A percentile compares a stretch with the other conserved stretches of the same genome.
Conservation (phyloP, 2,113 vertebrate genomes). For the Callipepla squamata region DNA sequence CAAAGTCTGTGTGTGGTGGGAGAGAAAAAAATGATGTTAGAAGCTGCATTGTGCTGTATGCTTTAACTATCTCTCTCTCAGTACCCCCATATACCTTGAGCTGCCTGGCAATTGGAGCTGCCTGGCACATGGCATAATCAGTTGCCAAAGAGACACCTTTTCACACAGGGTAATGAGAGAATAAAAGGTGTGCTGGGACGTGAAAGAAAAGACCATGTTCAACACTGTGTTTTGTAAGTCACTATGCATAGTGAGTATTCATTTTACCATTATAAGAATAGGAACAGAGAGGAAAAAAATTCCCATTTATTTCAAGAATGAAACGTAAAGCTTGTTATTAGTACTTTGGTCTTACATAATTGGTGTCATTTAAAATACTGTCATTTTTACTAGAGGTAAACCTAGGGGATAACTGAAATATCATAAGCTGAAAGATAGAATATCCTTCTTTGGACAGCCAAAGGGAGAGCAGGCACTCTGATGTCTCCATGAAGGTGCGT, state of each 20-base stretch:
- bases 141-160: background rate
- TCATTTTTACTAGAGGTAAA: background rate
- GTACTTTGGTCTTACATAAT: background rate
- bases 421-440: background rate
- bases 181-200: background rate
- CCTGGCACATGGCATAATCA: accelerated
- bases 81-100: accelerated
- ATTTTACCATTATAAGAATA: background rate
- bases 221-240: background rate
- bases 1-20: background rate
- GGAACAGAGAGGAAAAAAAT: background rate
- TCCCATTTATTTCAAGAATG: background rate
- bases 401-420: background rate
- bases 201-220: background rate
- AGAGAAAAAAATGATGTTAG: background rate
- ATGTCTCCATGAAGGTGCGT: background rate
- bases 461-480: background rate
- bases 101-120: background rate
- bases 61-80: background rate
- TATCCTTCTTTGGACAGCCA: background rate
- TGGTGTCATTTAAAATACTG: background rate
- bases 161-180: background rate
- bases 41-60: background rate
- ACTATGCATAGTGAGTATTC: background rate
- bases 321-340: background rate